Base-by-base conservation (phyloP, 2,113 vertebrate species). In the Vanacampus margaritifer region DNA sequence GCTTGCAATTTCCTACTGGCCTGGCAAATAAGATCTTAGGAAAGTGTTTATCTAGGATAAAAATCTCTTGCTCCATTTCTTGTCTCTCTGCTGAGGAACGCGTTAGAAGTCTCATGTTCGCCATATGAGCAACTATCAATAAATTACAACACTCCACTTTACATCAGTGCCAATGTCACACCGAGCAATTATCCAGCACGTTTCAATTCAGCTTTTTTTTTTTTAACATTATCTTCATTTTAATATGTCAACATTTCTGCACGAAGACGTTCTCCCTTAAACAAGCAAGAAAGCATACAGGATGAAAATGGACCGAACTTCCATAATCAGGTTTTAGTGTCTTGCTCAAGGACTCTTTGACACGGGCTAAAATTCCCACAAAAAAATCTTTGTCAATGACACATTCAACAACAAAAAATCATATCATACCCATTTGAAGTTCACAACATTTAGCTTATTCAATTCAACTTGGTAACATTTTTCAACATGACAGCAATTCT, bases 1-100 rank as follows among this genome's bases (percentile, higher is more conserved):
- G 64, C 80, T 77, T 84, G 86, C 89, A 83, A 90, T 90, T 85
- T 86, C 74, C 79, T 43, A 68, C 79, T 80, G 24, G 46, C 69
- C 68, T 76, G 72, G 80, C 58, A 79, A 84, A 84, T 65, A 76
- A 75, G 75, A 87, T 79, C 50, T 75, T 74, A 63, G 73, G 60
- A 68, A 79, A 66, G 76, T 72, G 69, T 88, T 89, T 87, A 90
- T 92, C 89, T 89, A 86, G 89, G 90, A 90, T 88, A 87, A 87
- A 75, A 80, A 92, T 90, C 88, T 87, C 59, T 24, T 79, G 78
- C 78, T 82, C 76, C 66, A 75, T 84, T 84, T 81, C 72, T 59
- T 19, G 16, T 68, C 39, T 50, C 70, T 64, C 28, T 68, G 63
- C 39, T 70, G 70, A 46, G 26, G 59, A 67, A 71, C 17, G 68